phyloP scores from a whole-genome alignment of 2,888 invertebrate species.

The Adelphocoris suturalis region DNA sequence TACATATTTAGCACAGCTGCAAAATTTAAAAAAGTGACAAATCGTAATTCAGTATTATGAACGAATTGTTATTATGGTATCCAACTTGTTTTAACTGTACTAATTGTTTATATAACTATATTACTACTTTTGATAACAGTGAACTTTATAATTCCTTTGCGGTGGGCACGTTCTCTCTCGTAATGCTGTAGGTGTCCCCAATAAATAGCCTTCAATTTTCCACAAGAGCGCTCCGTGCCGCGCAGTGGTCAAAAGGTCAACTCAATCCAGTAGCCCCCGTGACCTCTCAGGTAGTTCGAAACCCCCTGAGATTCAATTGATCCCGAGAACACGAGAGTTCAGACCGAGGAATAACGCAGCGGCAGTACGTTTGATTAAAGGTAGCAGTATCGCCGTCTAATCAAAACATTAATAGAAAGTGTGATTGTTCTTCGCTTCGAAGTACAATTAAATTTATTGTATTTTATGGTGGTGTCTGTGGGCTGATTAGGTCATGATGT shows the following conservation, averaged over 20 bases:
- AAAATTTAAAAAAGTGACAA: too few relatives aligned
- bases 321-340: neutral
- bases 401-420: neutral
- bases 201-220: conserved; percentile 27
- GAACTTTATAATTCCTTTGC: neutral
- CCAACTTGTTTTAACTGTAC: too few relatives aligned
- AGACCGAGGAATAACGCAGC: neutral
- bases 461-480: too few relatives aligned
- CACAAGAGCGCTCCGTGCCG: conserved; percentile 11
- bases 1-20: too few relatives aligned
- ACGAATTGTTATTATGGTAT: too few relatives aligned
- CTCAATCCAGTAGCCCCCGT: conserved; percentile 21
- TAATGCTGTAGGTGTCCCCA: conserved; percentile 5
- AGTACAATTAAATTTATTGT: neutral
- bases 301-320: neutral
- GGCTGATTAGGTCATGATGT: too few relatives aligned
- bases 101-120: too few relatives aligned
- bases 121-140: too few relatives aligned
- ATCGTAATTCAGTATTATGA: too few relatives aligned
- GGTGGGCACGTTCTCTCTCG: neutral
- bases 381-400: neutral
- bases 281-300: conserved; percentile 22
- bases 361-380: neutral
- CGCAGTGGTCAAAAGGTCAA: conserved; percentile 20
- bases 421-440: neutral